Percentiles rank a stretch among this genome's conserved stretches.
Conservation (phyloP, 1,140 invertebrate species). For the Mylabris phalerata region DNA sequence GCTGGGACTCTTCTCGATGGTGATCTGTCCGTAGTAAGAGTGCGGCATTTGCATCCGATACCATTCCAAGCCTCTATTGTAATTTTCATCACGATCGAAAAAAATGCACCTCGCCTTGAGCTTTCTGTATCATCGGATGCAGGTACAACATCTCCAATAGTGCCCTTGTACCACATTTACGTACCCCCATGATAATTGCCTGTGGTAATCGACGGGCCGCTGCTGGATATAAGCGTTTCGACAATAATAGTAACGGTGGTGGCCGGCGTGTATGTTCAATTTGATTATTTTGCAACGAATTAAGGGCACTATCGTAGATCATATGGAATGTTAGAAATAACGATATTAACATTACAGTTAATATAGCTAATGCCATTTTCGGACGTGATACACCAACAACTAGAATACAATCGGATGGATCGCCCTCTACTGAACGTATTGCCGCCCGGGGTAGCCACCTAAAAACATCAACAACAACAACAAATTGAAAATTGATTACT, state of each 20-base stretch:
- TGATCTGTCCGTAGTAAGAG: conserved; percentile 82
- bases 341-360: conserved; percentile 67
- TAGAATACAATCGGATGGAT: conserved; percentile 70
- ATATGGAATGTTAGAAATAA: conserved; percentile 75
- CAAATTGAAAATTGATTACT: too few relatives aligned
- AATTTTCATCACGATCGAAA: conserved; percentile 89
- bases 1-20: conserved; percentile 95
- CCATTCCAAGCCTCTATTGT: conserved; percentile 85
- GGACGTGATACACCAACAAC: conserved; percentile 71
- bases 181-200: conserved; percentile 85
- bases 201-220: conserved; percentile 34
- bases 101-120: conserved; percentile 90
- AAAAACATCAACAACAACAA: conserved; percentile 19
- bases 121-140: conserved; percentile 87
- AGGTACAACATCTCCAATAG: conserved; percentile 91
- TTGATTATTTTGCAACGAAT: conserved; percentile 55
- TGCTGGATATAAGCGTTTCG: conserved; percentile 33
- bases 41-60: conserved; percentile 89
- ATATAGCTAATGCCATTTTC: conserved; percentile 68
- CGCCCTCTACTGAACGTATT: conserved; percentile 68
- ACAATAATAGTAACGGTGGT: conserved; percentile 32
- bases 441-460: conserved; percentile 72
- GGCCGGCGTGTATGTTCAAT: conserved; percentile 11
- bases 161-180: conserved; percentile 90
- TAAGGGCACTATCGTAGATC: conserved; percentile 74